Evolutionary conservation across 37 sponge, comb jelly and placozoan species (phyloP).

Genomic region (Chondrosia reniformis): DNA sequence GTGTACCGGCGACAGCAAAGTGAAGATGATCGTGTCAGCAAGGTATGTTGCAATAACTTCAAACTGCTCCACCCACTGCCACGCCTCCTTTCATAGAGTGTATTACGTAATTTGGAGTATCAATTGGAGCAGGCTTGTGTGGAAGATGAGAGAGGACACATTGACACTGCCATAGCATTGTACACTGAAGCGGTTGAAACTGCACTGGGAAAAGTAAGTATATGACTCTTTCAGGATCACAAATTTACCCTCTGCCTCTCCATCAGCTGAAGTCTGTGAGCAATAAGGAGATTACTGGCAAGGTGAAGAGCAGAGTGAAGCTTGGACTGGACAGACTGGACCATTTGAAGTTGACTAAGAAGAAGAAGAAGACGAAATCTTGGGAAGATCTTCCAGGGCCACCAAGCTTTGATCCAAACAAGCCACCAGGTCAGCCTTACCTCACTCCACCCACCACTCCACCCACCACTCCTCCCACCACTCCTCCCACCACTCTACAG

Average conservation of each 20-base stretch:
- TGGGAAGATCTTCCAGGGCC: not conserved
- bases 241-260: not conserved
- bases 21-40: no score
- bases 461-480: not conserved
- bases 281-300: not conserved
- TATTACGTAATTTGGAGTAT: slow-evolving; percentile 64
- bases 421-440: no score
- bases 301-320: slow-evolving; percentile 10
- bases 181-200: slow-evolving; percentile 60
- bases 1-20: no score
- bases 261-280: not conserved
- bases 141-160: slow-evolving; percentile 55
- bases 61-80: no score
- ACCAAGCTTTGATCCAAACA: not conserved
- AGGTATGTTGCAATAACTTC: no score
- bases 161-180: slow-evolving; percentile 42
- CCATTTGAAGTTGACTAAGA: slow-evolving; percentile 23
- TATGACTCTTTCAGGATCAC: not conserved
- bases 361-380: not conserved
- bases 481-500: not conserved
- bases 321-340: slow-evolving; percentile 38
- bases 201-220: slow-evolving; percentile 46
- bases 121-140: slow-evolving; percentile 56
- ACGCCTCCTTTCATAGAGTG: no score
- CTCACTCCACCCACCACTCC: not conserved